Percentiles rank a stretch among this genome's conserved stretches.
Conservation (phyloP, 2,797 vertebrate genomes). For the Sebastes goodei region DNA sequence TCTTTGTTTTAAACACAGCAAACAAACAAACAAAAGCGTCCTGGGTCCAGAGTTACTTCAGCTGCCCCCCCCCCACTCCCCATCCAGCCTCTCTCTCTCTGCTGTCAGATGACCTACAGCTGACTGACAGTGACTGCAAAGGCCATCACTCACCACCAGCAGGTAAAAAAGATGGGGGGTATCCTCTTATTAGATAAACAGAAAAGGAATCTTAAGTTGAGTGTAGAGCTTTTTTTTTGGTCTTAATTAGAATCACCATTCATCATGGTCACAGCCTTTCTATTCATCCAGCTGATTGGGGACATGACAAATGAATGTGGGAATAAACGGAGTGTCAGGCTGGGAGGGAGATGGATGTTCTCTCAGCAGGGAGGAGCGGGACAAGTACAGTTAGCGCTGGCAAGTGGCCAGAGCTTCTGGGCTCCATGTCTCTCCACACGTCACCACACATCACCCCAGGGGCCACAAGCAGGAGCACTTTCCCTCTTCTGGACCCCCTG, state of each 20-base stretch:
- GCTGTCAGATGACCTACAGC: constrained; percentile 80
- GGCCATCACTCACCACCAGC: constrained; percentile 72
- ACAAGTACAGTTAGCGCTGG: constrained; percentile 91
- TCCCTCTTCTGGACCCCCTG: constrained; percentile 69
- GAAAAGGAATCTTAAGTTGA: constrained; percentile 72
- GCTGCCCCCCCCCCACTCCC: not conserved
- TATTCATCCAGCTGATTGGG: constrained; percentile 93
- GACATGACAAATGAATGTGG: constrained; percentile 95
- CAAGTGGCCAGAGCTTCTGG: constrained; percentile 85
- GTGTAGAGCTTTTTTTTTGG: constrained; percentile 76
- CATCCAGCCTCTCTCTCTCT: constrained; percentile 24
- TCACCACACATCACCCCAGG: constrained; percentile 58
- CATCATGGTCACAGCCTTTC: constrained; percentile 87
- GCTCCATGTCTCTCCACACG: constrained; percentile 52
- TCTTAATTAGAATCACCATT: constrained; percentile 91
- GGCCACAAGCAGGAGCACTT: constrained; percentile 55
- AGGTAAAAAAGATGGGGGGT: constrained; percentile 20
- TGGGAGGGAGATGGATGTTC: constrained; percentile 91
- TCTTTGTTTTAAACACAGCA: constrained; percentile 85
- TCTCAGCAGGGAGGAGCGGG: constrained; percentile 86
- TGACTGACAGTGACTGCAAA: constrained; percentile 63
- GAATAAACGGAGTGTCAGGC: constrained; percentile 92
- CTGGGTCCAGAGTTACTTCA: constrained; percentile 68
- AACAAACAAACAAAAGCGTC: constrained; percentile 84
- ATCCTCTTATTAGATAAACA: constrained; percentile 75